Evolutionary conservation across 2,888 invertebrate species (phyloP), one percentile per base, ranked within the genome.

Genomic region (Beris morrisii): DNA sequence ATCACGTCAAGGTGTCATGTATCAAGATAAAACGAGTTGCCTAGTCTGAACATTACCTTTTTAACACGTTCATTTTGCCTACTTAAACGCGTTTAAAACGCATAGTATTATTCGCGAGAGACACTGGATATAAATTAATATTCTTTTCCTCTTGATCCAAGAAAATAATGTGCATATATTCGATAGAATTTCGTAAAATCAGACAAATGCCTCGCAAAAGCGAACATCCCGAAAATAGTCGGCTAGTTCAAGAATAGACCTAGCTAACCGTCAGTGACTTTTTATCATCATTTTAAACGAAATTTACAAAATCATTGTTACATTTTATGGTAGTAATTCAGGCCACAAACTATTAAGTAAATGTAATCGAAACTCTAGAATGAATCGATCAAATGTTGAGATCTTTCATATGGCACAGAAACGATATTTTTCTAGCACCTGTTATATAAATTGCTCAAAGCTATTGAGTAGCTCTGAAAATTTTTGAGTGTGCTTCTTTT

Each of bases 391-490:
- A 55, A 48, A 61, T 84, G 77, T 86, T 86, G 4, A 85, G 84
- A 67, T 69, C 77, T 45, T 66, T 73, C 28, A 81, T 80, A 15
- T 76, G 73, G 64, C 78, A 78, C 1, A 82, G 82, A 22, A 82
- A 81, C 38, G 82, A 82, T 56, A 82, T 80, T 54, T 82, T 77
- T 68, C 84, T 84, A 44, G 84, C 67, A 95, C 82, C 82, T 92
- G 88, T 32, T 92, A 91, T 45, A 96, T 96, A 84, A 96, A 97
- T 77, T 95, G 95, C 81, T 98, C 98, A 0, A 97, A 97, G 82
- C 96, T 95, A 81, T 97, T 97, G 67, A 99, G 22, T 22, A 22
- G 22, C 22, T 22, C 3, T 22, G 22, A 3, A 22, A 22, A 22
- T 22, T 22, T 22, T 22, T 22, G 22, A 3, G 22, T 22, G 22